Base-by-base conservation (phyloP, 2,797 vertebrate genomes). In the Thaleichthys pacificus region DNA sequence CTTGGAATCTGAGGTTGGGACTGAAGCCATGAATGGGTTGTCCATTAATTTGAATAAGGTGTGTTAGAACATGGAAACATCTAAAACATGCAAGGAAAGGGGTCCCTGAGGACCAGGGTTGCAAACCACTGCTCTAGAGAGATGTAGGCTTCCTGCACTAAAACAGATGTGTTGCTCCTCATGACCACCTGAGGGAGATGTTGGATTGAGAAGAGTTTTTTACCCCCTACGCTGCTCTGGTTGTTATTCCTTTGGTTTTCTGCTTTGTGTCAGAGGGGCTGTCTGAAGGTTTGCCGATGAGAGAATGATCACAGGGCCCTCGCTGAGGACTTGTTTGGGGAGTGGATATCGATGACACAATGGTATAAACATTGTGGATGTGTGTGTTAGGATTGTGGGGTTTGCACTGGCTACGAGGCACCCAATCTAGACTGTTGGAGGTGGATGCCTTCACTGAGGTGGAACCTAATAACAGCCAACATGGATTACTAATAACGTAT, bases 131-230 rank as follows among this genome's bases (percentile, higher is more conserved):
- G 51, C 51, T n/a, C 4, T 30, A 7, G 8, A 62, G 26, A 64
- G 30, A 64, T 62, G 19, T 1, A 63, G 30, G 17, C 51, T 0
- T 6, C 4, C 6, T 54, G 51, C 15, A 63, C 14, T 22, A n/a
- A 51, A 26, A n/a, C 9, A 61, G 35, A 35, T 49, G 38, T 38
- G 11, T 35, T 38, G 42, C 63, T n/a, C 58, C 30, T 49, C 71
- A 2, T 82, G 64, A 70, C 80, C 93, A 91, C 89, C 93, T 95
- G 95, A 91, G 95, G 95, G 95, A 80, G 89, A 75, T 88, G 76
- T 91, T 91, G 90, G 83, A 84, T 63, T 71, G 70, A 64, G 78
- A 32, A 32, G 12, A 51, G 42, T 42, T 9, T 78, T 9, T 78
- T 69, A 77, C 56, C 76, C 68, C 76, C 42, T 64, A 70, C 58